These are phyloP conservation scores for Zoanthus gigantus DNA, from an alignment of 92 coral and sea anemone genomes.

Conservation along the genomic window DNA sequence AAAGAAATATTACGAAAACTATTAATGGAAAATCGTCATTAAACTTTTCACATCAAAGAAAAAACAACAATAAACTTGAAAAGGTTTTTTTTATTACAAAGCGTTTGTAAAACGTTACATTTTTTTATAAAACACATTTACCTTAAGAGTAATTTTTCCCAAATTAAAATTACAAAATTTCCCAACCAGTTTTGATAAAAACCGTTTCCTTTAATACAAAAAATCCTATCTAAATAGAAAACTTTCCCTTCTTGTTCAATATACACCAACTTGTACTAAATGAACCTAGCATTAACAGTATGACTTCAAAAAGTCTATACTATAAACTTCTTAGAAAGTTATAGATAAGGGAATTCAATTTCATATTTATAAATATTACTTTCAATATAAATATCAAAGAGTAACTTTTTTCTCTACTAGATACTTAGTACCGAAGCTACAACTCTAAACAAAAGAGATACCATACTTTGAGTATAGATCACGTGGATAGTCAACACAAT, in stretches of 20 bases:
- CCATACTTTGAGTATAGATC: not conserved
- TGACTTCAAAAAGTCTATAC: not conserved
- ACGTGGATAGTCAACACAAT: not conserved
- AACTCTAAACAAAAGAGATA: not conserved
- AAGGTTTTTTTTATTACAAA: conserved; percentile 45
- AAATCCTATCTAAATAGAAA: not conserved
- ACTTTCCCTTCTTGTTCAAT: not conserved
- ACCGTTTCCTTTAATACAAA: not conserved
- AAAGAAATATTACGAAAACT: not conserved
- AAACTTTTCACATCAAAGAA: not conserved
- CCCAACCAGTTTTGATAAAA: not conserved
- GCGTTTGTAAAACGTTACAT: conserved; percentile 35
- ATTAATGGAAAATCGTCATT: not conserved
- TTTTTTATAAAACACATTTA: not conserved
- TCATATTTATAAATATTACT: not conserved
- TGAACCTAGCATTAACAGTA: not conserved
- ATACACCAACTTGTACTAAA: not conserved
- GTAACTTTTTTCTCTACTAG: not conserved
- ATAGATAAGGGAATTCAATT: no score
- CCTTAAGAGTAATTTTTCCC: conserved; percentile 23
- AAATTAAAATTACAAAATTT: not conserved
- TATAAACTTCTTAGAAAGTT: not conserved
- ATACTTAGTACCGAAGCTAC: not conserved
- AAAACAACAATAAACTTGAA: conserved; percentile 35
- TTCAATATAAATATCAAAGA: conserved; percentile 20